Base-by-base conservation (phyloP, 2,888 invertebrate species). In the Meiosimyza decipiens region DNA sequence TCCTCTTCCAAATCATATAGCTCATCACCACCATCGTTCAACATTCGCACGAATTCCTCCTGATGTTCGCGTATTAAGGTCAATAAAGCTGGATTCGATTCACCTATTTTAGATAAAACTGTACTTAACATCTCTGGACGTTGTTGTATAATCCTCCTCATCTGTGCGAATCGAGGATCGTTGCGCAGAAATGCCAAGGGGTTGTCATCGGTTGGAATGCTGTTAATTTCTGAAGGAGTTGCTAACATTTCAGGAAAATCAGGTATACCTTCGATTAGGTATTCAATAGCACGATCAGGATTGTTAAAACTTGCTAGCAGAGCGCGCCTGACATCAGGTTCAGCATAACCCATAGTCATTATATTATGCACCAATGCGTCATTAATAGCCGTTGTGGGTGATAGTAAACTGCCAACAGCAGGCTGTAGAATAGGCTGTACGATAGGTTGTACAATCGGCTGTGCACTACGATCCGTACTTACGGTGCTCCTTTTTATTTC, bases 201-300 rank as follows among this genome's bases (percentile, higher is more conserved):
- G 69, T 76, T 76, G 13, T 60, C 22, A 13, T 11, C n/a, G 13
- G 40, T 13, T 52, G 64, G 6, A 11, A 47, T 22, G 49, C 12
- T 64, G 13, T 5, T 22, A 54, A 40, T 12, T 11, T 54, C 63
- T 11, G 50, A 13, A 52, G 66, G 60, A 28, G 9, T 74, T 59
- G 33, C 52, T 66, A 47, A 52, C 52, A 67, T 72, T 33, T 73
- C 76, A 22, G 75, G 74, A 33, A 75, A 73, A 12, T 71, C 76
- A 47, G 77, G 77, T 55, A 77, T 95, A 69, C 95, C 96, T 76
- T 92, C 95, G 81, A 98, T 91, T 76, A 99, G 91, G 88, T 99
- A 99, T 88, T 99, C 98, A 49, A 99, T 98, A 74, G 99, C 99
- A 86, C 98, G 90, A 87, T 99, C 98, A 16, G 98, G 95, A 88